A percentile compares a stretch with the other conserved stretches of the same genome.
These are phyloP conservation scores for Oreochromis grahami DNA, from an alignment of 2,797 vertebrate species.

Conservation along the genomic window DNA sequence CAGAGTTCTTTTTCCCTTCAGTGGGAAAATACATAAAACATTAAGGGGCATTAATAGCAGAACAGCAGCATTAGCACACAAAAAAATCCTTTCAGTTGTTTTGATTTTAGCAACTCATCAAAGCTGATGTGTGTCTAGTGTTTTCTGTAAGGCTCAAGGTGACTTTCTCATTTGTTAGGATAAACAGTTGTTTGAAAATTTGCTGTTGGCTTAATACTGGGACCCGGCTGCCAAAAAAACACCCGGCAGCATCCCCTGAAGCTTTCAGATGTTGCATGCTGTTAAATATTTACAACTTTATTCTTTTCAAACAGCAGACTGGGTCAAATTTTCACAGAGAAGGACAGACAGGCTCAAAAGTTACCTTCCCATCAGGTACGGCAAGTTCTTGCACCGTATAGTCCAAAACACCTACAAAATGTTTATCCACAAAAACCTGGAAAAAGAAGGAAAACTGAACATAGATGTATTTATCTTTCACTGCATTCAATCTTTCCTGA, in stretches of 20 bases:
- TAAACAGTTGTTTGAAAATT: constrained; percentile 31
- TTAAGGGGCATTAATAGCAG: background rate
- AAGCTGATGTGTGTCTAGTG: background rate
- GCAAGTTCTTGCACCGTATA: constrained; percentile 73
- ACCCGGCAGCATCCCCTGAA: constrained; percentile 26
- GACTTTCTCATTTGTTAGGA: constrained; percentile 11
- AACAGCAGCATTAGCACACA: background rate
- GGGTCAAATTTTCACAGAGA: background rate
- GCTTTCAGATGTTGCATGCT: constrained; percentile 10
- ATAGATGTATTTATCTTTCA: background rate
- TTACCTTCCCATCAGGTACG: constrained; percentile 84
- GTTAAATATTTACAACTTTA: constrained; percentile 39
- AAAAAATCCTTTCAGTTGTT: background rate
- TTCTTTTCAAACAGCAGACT: constrained; percentile 11
- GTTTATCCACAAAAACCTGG: constrained; percentile 86
- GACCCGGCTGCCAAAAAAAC: constrained; percentile 8
- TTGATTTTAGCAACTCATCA: background rate
- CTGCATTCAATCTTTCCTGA: background rate
- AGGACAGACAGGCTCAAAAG: background rate
- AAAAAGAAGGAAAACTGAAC: background rate
- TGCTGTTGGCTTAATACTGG: constrained; percentile 1
- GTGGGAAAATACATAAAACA: constrained; percentile 14
- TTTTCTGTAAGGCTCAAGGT: background rate
- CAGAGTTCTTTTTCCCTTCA: constrained; percentile 81
- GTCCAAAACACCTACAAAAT: constrained; percentile 85